These are phyloP conservation scores for Bombus balteatus DNA, from an alignment of 1,140 invertebrate species.

Conservation along the genomic window DNA sequence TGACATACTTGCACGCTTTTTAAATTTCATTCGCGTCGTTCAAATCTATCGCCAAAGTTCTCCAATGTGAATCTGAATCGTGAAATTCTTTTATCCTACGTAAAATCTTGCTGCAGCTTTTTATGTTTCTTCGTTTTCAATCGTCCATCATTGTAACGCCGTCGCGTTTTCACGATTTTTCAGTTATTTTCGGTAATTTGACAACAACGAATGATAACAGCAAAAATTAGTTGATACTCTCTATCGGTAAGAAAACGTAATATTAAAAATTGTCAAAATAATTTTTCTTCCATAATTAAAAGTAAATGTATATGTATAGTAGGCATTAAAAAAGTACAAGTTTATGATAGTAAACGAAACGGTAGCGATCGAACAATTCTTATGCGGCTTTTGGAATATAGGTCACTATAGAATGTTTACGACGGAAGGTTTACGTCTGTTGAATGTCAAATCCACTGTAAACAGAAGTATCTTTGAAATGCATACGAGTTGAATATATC, in stretches of 20 bases:
- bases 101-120: neutral
- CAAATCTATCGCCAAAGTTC: neutral
- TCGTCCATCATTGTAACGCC: neutral
- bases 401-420: slow-evolving; percentile 2
- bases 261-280: neutral
- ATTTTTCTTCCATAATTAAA: neutral
- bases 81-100: neutral
- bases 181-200: neutral
- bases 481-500: neutral
- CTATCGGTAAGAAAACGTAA: neutral
- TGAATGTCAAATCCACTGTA: slow-evolving; percentile 6
- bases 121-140: neutral
- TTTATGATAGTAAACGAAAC: neutral
- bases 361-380: neutral
- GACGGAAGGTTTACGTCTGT: neutral
- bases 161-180: neutral
- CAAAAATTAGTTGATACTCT: too few species aligned
- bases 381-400: neutral
- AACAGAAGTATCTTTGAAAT: neutral
- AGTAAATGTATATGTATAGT: too few species aligned
- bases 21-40: neutral
- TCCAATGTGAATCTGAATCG: neutral
- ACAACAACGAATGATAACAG: too few species aligned
- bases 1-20: neutral
- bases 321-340: neutral